Percentiles rank a stretch among this genome's conserved stretches.
Evolutionary conservation across 2,113 vertebrate genomes (phyloP).

Genomic region (Entomyzon cyanotis): DNA sequence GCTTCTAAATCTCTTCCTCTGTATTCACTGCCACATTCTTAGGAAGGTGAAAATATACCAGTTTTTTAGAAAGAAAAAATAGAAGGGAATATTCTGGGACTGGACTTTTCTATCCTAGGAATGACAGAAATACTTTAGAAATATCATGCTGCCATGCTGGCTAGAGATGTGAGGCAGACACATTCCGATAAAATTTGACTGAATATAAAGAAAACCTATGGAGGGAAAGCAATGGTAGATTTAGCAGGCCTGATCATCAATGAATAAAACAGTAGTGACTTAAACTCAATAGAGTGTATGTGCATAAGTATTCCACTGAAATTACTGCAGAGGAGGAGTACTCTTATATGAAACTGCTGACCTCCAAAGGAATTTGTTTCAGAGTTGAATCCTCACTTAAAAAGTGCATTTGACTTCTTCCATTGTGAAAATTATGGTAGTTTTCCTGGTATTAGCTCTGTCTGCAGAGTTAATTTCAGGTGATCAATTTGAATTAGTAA

Average conservation of each 20-base stretch:
- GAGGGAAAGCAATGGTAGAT: background rate
- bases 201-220: background rate
- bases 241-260: background rate
- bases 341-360: background rate
- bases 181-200: background rate
- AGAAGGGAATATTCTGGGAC: background rate
- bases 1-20: background rate
- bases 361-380: background rate
- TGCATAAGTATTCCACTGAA: background rate
- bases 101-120: background rate
- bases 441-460: background rate
- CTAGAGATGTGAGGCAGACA: background rate
- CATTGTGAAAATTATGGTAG: background rate
- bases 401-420: background rate
- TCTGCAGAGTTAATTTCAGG: background rate
- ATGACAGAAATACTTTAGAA: background rate
- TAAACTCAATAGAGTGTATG: background rate
- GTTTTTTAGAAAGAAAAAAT: background rate
- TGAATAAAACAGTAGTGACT: background rate
- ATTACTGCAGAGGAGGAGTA: background rate
- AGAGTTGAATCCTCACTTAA: background rate
- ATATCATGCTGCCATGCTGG: background rate
- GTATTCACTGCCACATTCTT: background rate
- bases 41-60: background rate
- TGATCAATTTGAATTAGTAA: background rate